Percentiles rank a stretch among this genome's conserved stretches.
Evolutionary conservation across 2,888 invertebrate species (phyloP).

Genomic region (Sipha maydis): DNA sequence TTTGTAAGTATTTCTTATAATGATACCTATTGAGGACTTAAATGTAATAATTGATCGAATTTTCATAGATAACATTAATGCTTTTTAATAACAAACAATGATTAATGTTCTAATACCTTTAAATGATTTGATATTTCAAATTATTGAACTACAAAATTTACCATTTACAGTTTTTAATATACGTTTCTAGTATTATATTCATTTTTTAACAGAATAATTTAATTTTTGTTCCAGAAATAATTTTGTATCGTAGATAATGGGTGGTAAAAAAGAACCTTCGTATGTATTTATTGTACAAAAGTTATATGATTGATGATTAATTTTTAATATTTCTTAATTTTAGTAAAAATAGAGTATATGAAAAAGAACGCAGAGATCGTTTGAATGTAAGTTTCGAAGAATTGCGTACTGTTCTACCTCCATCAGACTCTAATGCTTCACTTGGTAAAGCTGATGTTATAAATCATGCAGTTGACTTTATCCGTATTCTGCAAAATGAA

Average conservation of each 20-base stretch:
- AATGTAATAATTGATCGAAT: too few relatives aligned
- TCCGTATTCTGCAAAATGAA: conserved; percentile 65
- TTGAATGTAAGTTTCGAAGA: conserved; percentile 67
- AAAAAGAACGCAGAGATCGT: conserved; percentile 66
- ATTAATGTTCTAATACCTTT: background rate
- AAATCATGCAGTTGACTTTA: conserved; percentile 65
- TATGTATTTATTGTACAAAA: conserved; percentile 56
- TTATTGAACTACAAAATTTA: background rate
- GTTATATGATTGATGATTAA: conserved; percentile 8
- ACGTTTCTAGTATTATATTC: background rate
- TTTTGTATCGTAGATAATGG: conserved; percentile 58
- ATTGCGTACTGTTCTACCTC: conserved; percentile 67
- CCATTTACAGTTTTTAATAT: background rate
- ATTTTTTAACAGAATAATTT: background rate
- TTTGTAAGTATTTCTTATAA: too few relatives aligned
- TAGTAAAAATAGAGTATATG: conserved; percentile 66
- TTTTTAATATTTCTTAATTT: background rate
- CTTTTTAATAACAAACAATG: background rate
- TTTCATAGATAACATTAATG: too few relatives aligned
- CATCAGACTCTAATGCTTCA: conserved; percentile 66
- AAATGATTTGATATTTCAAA: background rate
- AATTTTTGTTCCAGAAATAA: background rate
- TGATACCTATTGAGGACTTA: too few relatives aligned
- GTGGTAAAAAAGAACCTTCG: conserved; percentile 64
- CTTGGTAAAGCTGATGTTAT: conserved; percentile 66